phyloP scores from a whole-genome alignment of 2,113 vertebrate genomes.

The Australoheros scitulus region DNA sequence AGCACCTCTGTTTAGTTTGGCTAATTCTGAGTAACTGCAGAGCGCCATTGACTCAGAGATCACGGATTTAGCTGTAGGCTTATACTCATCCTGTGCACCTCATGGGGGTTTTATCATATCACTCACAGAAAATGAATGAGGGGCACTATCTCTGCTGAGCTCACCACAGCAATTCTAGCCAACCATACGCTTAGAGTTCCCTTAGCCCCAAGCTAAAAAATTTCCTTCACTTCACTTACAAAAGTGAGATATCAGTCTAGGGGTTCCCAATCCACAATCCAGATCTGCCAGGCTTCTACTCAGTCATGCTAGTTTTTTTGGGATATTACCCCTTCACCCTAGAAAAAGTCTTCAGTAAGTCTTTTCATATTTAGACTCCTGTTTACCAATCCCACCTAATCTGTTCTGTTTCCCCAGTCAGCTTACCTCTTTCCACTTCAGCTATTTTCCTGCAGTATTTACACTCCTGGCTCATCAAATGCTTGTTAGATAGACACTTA shows the following conservation, averaged over 20 bases:
- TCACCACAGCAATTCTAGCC: constrained; percentile 9
- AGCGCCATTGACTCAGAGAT: not conserved
- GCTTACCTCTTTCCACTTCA: not conserved
- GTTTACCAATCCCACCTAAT: not conserved
- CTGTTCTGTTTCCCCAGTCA: not conserved
- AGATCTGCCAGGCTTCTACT: constrained; percentile 1
- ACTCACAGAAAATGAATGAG: constrained; percentile 12
- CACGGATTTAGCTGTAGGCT: not conserved
- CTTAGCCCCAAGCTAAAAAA: constrained; percentile 3
- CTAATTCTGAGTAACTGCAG: not conserved
- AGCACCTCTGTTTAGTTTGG: not conserved
- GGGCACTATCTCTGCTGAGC: constrained; percentile 1
- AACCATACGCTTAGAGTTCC: not conserved
- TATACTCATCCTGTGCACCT: not conserved
- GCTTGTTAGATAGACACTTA: not conserved
- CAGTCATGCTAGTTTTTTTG: not conserved
- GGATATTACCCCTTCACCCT: not conserved
- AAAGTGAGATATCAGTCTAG: constrained; percentile 8
- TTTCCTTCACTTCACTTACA: not conserved
- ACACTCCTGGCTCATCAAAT: not conserved
- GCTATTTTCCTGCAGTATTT: not conserved
- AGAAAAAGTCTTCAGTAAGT: not conserved
- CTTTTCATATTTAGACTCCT: not conserved
- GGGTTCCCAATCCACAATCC: not conserved
- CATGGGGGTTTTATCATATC: constrained; percentile 7